Conservation (phyloP, 2,888 invertebrate genomes). For the Antheraea assamensis region DNA sequence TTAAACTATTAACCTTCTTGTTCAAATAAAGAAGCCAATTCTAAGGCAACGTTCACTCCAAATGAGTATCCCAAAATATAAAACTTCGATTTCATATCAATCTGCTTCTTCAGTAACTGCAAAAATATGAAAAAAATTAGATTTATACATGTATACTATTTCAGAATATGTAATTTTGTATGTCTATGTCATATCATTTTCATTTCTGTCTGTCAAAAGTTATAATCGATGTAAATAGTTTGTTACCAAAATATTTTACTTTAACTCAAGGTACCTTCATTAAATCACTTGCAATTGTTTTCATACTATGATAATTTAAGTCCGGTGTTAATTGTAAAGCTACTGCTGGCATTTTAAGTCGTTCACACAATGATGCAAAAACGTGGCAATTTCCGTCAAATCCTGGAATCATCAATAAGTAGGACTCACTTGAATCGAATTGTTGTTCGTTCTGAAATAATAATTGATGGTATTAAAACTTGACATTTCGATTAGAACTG, state of each 20-base stretch:
- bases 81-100: slow-evolving; percentile 35
- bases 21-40: slow-evolving; percentile 24
- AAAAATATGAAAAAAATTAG: slow-evolving; percentile 16
- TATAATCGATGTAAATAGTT: too few species aligned
- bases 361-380: slow-evolving; percentile 24
- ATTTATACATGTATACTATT: not conserved
- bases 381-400: slow-evolving; percentile 26
- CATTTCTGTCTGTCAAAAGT: too few species aligned
- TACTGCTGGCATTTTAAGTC: slow-evolving; percentile 27
- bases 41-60: slow-evolving; percentile 25
- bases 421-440: slow-evolving; percentile 17
- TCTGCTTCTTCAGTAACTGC: slow-evolving; percentile 32
- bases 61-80: slow-evolving; percentile 38
- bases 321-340: slow-evolving; percentile 24
- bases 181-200: too few species aligned
- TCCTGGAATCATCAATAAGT: slow-evolving; percentile 29
- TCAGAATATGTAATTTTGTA: too few species aligned
- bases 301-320: slow-evolving; percentile 24
- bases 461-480: not conserved
- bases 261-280: slow-evolving; percentile 14
- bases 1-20: slow-evolving; percentile 5
- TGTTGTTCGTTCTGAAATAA: slow-evolving; percentile 13
- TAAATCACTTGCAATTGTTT: slow-evolving; percentile 23
- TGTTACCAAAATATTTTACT: not conserved
- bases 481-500: not conserved